Percentiles rank a stretch among this genome's conserved stretches.
Conservation (phyloP, 2,797 vertebrate species). For the Rhodeus uyekii region DNA sequence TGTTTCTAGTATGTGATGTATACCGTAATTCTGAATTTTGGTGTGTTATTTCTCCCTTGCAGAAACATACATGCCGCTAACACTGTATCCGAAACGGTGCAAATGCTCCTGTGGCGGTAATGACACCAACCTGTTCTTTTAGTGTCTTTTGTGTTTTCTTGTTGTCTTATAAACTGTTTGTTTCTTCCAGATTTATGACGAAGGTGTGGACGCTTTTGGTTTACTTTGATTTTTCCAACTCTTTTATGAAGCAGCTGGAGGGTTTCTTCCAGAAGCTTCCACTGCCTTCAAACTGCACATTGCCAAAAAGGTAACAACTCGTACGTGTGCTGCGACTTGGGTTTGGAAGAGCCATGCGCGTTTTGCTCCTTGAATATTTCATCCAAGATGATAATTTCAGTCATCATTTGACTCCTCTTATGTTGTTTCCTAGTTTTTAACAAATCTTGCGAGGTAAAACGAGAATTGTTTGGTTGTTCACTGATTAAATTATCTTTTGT, state of each 20-base stretch:
- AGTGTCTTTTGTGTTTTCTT: background rate
- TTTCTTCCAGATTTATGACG: slow-evolving; percentile 50
- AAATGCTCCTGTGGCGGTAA: slow-evolving; percentile 46
- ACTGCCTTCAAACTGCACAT: slow-evolving; percentile 37
- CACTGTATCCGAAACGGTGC: background rate
- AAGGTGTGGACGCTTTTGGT: slow-evolving; percentile 52
- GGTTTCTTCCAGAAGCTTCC: slow-evolving; percentile 49
- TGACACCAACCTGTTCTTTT: background rate
- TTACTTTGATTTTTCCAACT: slow-evolving; percentile 26
- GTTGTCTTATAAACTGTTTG: background rate
- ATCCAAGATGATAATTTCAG: background rate
- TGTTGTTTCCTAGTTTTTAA: background rate
- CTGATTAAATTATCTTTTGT: background rate
- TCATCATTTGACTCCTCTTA: background rate
- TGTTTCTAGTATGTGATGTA: background rate
- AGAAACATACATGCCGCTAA: slow-evolving; percentile 15
- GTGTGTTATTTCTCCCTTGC: background rate
- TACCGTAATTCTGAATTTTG: background rate
- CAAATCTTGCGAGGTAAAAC: too few species aligned
- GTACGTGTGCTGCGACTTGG: background rate
- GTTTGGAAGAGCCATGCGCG: background rate
- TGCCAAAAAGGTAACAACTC: background rate
- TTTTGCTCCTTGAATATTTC: background rate
- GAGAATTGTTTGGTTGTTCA: background rate
- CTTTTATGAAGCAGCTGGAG: slow-evolving; percentile 54